Conservation (phyloP, 2,797 vertebrate species). For the Lophius americanus region DNA sequence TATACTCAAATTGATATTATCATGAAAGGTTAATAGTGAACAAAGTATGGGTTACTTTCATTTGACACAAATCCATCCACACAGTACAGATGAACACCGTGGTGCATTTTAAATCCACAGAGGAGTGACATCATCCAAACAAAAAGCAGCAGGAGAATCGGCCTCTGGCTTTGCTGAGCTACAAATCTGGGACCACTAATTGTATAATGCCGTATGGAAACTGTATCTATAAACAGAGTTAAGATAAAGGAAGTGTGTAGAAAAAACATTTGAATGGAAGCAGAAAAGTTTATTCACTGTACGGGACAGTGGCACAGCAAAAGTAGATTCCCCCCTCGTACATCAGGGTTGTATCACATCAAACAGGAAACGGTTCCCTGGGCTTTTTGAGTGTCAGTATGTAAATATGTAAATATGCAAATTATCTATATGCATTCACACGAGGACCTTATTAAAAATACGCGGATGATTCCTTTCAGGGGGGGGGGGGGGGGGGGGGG, state of each 20-base stretch:
- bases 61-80: too few relatives aligned
- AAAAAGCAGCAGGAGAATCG: neutral
- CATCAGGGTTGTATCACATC: constrained; percentile 65
- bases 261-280: constrained; percentile 56
- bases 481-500: constrained; percentile 1
- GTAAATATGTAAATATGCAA: constrained; percentile 53
- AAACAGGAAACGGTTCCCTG: constrained; percentile 55
- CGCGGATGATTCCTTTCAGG: constrained; percentile 20
- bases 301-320: constrained; percentile 69
- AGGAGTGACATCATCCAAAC: neutral
- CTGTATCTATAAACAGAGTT: neutral
- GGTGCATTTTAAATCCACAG: too few relatives aligned
- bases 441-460: constrained; percentile 30
- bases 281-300: constrained; percentile 73
- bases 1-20: too few relatives aligned
- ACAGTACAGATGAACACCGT: too few relatives aligned
- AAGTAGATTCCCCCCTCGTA: constrained; percentile 49
- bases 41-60: too few relatives aligned
- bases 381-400: constrained; percentile 34
- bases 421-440: constrained; percentile 28
- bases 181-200: neutral
- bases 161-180: neutral
- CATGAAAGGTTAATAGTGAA: too few relatives aligned
- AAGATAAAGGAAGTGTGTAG: neutral
- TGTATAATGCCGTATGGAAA: neutral